Evolutionary conservation across 2,888 invertebrate species (phyloP).

Genomic region (Metellina segmentata): DNA sequence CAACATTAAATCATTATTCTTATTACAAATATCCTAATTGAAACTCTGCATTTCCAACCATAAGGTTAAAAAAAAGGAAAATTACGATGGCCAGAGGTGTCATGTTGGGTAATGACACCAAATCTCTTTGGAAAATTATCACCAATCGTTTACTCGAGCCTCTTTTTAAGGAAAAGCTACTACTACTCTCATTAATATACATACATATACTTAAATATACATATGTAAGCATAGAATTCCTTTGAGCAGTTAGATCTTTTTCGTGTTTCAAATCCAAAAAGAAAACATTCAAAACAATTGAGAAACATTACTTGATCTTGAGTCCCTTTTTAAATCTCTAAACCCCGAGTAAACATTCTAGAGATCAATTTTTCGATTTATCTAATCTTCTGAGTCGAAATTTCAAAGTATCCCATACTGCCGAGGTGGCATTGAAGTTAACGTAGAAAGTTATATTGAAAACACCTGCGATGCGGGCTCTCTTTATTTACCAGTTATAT

Average conservation of each 20-base stretch:
- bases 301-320: slow-evolving; percentile 47
- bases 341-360: slow-evolving; percentile 44
- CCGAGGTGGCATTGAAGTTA: not conserved
- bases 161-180: slow-evolving; percentile 50
- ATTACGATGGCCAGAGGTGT: slow-evolving; percentile 22
- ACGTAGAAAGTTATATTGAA: not conserved
- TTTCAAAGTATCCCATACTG: not conserved
- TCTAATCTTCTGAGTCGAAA: slow-evolving; percentile 4
- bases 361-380: slow-evolving; percentile 61
- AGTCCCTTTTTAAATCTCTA: slow-evolving; percentile 36
- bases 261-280: slow-evolving; percentile 57
- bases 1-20: slow-evolving; percentile 64
- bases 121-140: slow-evolving; percentile 64
- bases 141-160: slow-evolving; percentile 60
- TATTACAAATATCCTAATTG: slow-evolving; percentile 49
- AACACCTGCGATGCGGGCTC: not conserved
- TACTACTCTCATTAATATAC: slow-evolving; percentile 31
- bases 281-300: slow-evolving; percentile 11
- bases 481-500: not conserved
- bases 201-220: slow-evolving; percentile 59
- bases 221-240: slow-evolving; percentile 65
- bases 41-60: slow-evolving; percentile 63
- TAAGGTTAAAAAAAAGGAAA: slow-evolving; percentile 26
- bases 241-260: slow-evolving; percentile 62
- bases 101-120: slow-evolving; percentile 36